A percentile compares a stretch with the other conserved stretches of the same genome.
Conservation (phyloP, 92 coral and sea anemone species). For the Pocillopora grandis region DNA sequence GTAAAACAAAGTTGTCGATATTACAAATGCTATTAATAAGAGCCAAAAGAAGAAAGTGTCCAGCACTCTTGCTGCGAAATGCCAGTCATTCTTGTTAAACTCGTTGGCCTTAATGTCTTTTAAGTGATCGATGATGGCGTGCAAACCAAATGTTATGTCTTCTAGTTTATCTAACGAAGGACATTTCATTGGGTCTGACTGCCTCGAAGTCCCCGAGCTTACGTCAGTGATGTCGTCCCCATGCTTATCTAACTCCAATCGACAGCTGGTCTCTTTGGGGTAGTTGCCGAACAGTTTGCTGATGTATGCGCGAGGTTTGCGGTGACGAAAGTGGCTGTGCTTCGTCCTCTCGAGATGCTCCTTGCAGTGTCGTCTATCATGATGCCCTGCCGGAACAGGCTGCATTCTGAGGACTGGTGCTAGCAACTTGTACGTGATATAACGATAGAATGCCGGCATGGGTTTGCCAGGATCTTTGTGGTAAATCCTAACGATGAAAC, state of each 20-base stretch:
- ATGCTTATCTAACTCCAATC: constrained; percentile 12
- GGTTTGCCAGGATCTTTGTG: constrained; percentile 69
- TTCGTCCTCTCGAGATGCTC: constrained; percentile 18
- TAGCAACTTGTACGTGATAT: constrained; percentile 63
- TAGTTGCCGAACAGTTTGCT: constrained; percentile 33
- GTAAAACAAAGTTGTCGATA: constrained; percentile 76
- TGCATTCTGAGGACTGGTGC: constrained; percentile 74
- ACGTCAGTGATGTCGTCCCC: constrained; percentile 29
- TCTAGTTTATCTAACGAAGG: constrained; percentile 58
- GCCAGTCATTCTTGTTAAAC: constrained; percentile 79
- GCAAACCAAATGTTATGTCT: constrained; percentile 62
- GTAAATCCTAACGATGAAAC: constrained; percentile 61
- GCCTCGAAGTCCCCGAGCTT: constrained; percentile 25
- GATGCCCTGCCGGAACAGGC: constrained; percentile 44
- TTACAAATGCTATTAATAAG: constrained; percentile 53
- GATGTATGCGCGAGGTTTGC: constrained; percentile 5
- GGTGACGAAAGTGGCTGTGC: neutral
- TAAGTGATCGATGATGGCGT: constrained; percentile 61
- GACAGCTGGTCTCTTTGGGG: constrained; percentile 19
- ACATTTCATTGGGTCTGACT: constrained; percentile 38
- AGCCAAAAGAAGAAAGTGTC: constrained; percentile 86
- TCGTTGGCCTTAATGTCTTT: constrained; percentile 56
- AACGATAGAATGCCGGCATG: constrained; percentile 75
- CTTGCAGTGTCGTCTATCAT: constrained; percentile 9
- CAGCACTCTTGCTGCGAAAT: constrained; percentile 85